A percentile compares a stretch with the other conserved stretches of the same genome.
phyloP scores from a whole-genome alignment of 2,888 invertebrate genomes.

The Mythimna pallens region DNA sequence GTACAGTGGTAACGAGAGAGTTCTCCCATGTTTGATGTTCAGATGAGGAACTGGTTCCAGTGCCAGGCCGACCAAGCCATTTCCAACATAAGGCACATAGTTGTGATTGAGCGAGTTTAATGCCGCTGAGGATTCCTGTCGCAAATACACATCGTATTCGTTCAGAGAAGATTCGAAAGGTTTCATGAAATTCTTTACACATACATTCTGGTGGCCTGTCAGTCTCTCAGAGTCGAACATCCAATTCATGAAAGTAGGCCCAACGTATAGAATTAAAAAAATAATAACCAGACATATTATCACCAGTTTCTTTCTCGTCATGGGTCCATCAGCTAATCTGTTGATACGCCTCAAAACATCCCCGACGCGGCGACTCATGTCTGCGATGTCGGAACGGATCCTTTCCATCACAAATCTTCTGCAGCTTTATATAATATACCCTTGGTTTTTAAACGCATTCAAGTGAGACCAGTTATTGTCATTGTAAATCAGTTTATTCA shows the following conservation, averaged over 20 bases:
- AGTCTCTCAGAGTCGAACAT: slow-evolving; percentile 88
- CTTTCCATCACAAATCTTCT: slow-evolving; percentile 82
- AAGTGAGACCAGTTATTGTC: slow-evolving; percentile 71
- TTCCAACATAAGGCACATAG: slow-evolving; percentile 94
- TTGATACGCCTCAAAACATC: slow-evolving; percentile 85
- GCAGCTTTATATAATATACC: slow-evolving; percentile 30
- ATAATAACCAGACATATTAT: slow-evolving; percentile 89
- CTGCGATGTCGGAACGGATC: slow-evolving; percentile 76
- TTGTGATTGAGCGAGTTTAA: slow-evolving; percentile 88
- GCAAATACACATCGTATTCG: slow-evolving; percentile 93
- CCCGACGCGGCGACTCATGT: slow-evolving; percentile 86
- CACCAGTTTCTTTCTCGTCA: slow-evolving; percentile 88
- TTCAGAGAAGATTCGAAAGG: slow-evolving; percentile 91
- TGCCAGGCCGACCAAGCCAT: slow-evolving; percentile 93
- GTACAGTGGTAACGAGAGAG: slow-evolving; percentile 92
- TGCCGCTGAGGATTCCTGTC: slow-evolving; percentile 89
- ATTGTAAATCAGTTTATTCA: slow-evolving; percentile 71
- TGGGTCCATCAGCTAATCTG: slow-evolving; percentile 85
- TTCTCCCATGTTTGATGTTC: slow-evolving; percentile 92
- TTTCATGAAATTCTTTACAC: slow-evolving; percentile 92
- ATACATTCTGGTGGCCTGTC: slow-evolving; percentile 89
- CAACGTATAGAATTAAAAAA: slow-evolving; percentile 91
- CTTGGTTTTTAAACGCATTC: slow-evolving; percentile 48
- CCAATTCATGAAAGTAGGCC: slow-evolving; percentile 92
- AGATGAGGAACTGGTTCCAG: slow-evolving; percentile 92